Conservation (phyloP, 92 coral and sea anemone genomes). For the Montipora capitata region DNA sequence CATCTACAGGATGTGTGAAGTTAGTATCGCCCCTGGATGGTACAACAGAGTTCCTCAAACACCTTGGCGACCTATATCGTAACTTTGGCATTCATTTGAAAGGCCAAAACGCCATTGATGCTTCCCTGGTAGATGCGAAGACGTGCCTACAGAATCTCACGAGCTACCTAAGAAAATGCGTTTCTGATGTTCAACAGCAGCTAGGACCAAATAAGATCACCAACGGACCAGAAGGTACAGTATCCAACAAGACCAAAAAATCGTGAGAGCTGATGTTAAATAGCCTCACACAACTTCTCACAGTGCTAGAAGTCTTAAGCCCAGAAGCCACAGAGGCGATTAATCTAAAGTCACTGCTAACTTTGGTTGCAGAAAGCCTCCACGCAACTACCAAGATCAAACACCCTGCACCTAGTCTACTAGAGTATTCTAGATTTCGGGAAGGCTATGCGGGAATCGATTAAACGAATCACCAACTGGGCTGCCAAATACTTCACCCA, state of each 20-base stretch:
- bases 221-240: background rate
- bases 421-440: background rate
- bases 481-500: background rate
- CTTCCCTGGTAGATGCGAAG: conserved; percentile 44
- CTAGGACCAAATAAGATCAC: too few relatives aligned
- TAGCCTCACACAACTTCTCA: conserved; percentile 36
- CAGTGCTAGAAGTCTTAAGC: background rate
- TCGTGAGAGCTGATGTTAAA: conserved; percentile 54
- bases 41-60: background rate
- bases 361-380: conserved; percentile 48
- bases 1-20: too few relatives aligned
- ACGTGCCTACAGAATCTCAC: conserved; percentile 36
- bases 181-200: background rate
- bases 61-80: too few relatives aligned
- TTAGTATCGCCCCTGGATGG: too few relatives aligned
- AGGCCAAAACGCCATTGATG: conserved; percentile 8
- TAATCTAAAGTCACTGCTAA: conserved; percentile 34
- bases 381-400: conserved; percentile 1
- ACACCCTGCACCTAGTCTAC: too few relatives aligned
- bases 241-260: conserved; percentile 29
- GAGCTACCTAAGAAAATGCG: conserved; percentile 25
- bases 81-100: conserved; percentile 30
- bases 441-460: background rate
- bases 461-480: conserved; percentile 37
- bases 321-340: conserved; percentile 8